Evolutionary conservation across 2,888 invertebrate species (phyloP), one percentile per base, ranked within the genome.

Genomic region (Polydesmus complanatus): DNA sequence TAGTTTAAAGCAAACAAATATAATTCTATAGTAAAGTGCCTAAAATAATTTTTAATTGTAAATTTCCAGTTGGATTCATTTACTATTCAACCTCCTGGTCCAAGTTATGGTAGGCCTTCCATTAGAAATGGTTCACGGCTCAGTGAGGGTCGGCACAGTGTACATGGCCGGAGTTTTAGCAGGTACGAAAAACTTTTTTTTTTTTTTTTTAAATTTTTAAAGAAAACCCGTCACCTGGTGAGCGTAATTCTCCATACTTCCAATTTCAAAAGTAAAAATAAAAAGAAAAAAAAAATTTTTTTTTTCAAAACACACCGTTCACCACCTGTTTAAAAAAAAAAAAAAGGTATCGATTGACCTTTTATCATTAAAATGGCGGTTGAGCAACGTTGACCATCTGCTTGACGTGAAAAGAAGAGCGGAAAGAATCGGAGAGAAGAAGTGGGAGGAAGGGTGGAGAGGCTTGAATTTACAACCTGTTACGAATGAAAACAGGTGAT

Each of bases 101-200:
- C 95, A 96, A 77, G 79, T 95, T 66, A 80, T 92, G 70, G 92
- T 95, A 68, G 95, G 95, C 51, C 78, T 94, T 66, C 93, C 95
- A 3, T 77, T 96, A 70, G 96, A 96, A 77, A 89, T 95, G 72
- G 85, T 89, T 73, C 90, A 91, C 73, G 85, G 86, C 25, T 82
- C 83, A 26, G 67, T 81, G 69, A 80, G 86, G 60, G 82, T 87
- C 63, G 79, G 81, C 50, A 70, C 78, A 55, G 78, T 91, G 66
- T 92, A 92, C 78, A 70, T 81, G 66, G 80, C 82, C 14, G 90
- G 91, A 23, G 86, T 88, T 65, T 75, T 83, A 53, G 84, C 83
- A 64, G 75, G 76, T 76, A 66, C 54, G 59, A 62, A 49, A 37
- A 37, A 37, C 14, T 5, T 37, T 37, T 8, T 37, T 37, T 37